These are phyloP conservation scores for Cottoperca gobio DNA, from an alignment of 2,797 vertebrate genomes.

Conservation along the genomic window DNA sequence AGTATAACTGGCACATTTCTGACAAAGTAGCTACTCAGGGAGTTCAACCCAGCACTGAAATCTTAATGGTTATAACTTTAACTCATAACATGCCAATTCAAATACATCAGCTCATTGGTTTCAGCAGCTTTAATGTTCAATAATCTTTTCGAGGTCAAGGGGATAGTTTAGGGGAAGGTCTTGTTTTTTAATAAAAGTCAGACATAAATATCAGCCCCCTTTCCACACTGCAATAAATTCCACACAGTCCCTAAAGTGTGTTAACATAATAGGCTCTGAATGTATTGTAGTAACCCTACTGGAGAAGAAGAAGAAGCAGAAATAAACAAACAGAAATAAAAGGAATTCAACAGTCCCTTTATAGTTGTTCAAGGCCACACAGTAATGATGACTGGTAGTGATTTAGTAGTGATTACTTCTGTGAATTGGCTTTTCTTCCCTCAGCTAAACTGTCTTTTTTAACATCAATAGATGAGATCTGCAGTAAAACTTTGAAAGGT, in stretches of 20 bases:
- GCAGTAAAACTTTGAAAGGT: not conserved
- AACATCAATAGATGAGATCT: not conserved
- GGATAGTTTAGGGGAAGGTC: not conserved
- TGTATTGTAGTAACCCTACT: not conserved
- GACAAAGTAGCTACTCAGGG: not conserved
- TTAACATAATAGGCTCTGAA: not conserved
- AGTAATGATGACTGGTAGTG: not conserved
- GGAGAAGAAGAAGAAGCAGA: not conserved
- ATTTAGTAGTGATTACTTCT: not conserved
- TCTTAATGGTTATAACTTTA: not conserved
- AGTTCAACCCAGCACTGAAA: too few relatives aligned
- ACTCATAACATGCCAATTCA: not conserved
- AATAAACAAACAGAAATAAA: not conserved
- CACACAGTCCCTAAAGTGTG: not conserved
- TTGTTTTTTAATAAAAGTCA: not conserved
- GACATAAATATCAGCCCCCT: not conserved
- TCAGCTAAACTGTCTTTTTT: not conserved
- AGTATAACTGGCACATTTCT: not conserved
- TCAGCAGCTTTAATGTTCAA: not conserved
- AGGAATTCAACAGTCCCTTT: not conserved
- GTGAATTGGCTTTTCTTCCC: constrained; percentile 1
- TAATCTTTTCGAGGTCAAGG: not conserved
- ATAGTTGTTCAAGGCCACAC: not conserved
- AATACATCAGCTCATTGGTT: too few relatives aligned
- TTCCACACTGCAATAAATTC: not conserved